A percentile compares a stretch with the other conserved stretches of the same genome.
Conservation (phyloP, 2,888 invertebrate species). For the Epinotia ramella region DNA sequence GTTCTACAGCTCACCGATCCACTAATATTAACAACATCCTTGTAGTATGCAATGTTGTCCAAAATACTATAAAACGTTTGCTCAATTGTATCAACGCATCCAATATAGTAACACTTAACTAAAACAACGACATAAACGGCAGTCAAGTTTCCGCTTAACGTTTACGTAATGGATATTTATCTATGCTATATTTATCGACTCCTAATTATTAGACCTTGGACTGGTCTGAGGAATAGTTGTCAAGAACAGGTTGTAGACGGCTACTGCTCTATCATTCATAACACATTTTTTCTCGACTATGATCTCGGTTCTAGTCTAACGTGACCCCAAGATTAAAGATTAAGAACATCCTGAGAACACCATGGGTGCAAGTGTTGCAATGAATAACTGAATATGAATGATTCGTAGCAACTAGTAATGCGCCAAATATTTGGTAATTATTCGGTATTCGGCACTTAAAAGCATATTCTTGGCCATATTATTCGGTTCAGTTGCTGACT, state of each 20-base stretch:
- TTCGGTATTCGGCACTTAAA: too few relatives aligned
- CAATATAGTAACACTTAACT: neutral
- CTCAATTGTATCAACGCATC: neutral
- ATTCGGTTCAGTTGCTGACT: too few relatives aligned
- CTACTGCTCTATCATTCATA: slow-evolving; percentile 37
- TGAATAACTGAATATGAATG: too few relatives aligned
- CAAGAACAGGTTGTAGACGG: slow-evolving; percentile 59
- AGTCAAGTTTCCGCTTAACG: slow-evolving; percentile 2
- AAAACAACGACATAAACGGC: neutral
- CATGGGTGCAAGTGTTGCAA: too few relatives aligned
- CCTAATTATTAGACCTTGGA: slow-evolving; percentile 45
- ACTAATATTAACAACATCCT: too few relatives aligned
- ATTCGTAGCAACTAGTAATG: too few relatives aligned
- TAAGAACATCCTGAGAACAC: too few relatives aligned
- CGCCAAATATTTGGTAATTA: too few relatives aligned
- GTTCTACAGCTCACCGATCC: too few relatives aligned
- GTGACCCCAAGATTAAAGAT: neutral
- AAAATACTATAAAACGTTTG: too few relatives aligned
- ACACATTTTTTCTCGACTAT: neutral
- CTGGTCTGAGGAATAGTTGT: slow-evolving; percentile 48
- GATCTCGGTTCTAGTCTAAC: neutral
- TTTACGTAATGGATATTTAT: slow-evolving; percentile 42
- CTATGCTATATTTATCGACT: slow-evolving; percentile 33
- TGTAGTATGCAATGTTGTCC: too few relatives aligned
- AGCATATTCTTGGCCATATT: too few relatives aligned